These are phyloP conservation scores for Passer montanus DNA, from an alignment of 2,113 vertebrate species.

Conservation along the genomic window DNA sequence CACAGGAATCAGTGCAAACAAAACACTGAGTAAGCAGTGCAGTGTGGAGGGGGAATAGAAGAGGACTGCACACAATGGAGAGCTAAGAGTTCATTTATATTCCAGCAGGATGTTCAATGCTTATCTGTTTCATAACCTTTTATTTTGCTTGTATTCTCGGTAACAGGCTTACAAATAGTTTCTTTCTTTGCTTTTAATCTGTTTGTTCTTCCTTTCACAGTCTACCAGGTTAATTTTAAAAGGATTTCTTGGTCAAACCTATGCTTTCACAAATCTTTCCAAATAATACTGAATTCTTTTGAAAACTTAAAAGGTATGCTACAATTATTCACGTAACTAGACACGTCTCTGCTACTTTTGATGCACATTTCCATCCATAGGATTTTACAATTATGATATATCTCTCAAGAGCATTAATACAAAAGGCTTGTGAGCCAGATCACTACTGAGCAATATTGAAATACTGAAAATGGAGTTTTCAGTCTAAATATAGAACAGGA, in stretches of 20 bases:
- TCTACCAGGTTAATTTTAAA: background rate
- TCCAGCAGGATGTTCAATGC: background rate
- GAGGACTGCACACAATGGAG: background rate
- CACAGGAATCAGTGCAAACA: background rate
- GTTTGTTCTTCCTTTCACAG: background rate
- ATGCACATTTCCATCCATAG: background rate
- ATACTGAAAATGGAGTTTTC: background rate
- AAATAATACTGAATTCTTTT: background rate
- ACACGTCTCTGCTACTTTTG: background rate
- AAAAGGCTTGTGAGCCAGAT: background rate
- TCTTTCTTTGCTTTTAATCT: background rate
- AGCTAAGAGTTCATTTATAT: background rate
- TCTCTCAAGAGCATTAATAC: background rate
- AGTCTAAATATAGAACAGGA: background rate
- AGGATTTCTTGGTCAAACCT: background rate
- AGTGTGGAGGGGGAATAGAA: background rate
- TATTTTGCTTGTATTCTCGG: background rate
- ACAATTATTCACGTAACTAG: background rate
- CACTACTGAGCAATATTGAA: background rate
- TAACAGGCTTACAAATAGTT: background rate
- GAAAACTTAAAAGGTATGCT: background rate
- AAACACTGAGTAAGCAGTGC: background rate
- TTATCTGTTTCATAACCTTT: conserved; percentile 3
- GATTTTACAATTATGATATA: background rate
- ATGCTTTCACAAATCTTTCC: background rate